These are phyloP conservation scores for Neoascia interrupta DNA, from an alignment of 2,888 invertebrate species.

Conservation along the genomic window DNA sequence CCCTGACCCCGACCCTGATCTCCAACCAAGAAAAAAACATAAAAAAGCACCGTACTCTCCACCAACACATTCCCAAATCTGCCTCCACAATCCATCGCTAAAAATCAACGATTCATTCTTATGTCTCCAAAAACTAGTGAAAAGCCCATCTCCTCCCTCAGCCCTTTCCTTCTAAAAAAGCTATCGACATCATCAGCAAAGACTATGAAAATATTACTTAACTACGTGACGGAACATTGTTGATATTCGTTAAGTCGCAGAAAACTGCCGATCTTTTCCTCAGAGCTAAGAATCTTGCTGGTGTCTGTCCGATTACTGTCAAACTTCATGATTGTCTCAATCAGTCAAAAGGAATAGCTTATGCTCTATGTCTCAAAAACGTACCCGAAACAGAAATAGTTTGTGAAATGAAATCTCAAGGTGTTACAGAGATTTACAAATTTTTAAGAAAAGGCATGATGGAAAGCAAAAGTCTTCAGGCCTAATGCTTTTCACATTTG, in stretches of 20 bases:
- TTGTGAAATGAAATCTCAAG: too few relatives aligned
- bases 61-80: neutral
- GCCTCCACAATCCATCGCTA: neutral
- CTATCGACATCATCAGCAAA: neutral
- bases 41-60: neutral
- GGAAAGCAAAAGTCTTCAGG: too few relatives aligned
- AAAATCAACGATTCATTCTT: neutral
- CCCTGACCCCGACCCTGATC: neutral
- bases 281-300: neutral
- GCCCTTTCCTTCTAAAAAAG: neutral
- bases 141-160: constrained; percentile 1
- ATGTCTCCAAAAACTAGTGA: constrained; percentile 3
- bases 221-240: too few relatives aligned
- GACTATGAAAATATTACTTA: too few relatives aligned
- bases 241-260: too few relatives aligned
- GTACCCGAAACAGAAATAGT: too few relatives aligned
- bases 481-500: too few relatives aligned
- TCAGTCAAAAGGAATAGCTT: constrained; percentile 1
- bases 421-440: too few relatives aligned
- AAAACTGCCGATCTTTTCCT: neutral
- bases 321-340: constrained; percentile 2
- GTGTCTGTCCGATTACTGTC: neutral
- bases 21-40: constrained; percentile 11
- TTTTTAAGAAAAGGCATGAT: too few relatives aligned
- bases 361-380: neutral